phyloP scores from a whole-genome alignment of 2,113 vertebrate genomes.

The Saimiri boliviensis region DNA sequence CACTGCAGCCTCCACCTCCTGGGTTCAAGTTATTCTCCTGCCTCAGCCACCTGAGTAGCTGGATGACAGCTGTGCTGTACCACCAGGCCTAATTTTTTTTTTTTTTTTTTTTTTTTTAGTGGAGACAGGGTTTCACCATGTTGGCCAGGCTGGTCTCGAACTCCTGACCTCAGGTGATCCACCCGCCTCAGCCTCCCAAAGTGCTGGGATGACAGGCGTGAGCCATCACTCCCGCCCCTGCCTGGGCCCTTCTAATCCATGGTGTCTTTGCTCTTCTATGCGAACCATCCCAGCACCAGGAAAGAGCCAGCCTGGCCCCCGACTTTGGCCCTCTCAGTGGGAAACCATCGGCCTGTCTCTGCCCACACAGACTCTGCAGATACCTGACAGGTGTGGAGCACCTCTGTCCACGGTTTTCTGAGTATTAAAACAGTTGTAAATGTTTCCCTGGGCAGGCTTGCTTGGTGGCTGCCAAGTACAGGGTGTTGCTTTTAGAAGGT shows the following conservation, averaged over 20 bases:
- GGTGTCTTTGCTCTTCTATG: not conserved
- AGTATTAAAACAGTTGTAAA: not conserved
- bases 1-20: not conserved
- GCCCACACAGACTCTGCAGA: too few species aligned
- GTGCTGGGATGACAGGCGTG: not conserved
- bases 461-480: not conserved
- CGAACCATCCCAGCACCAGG: too few species aligned
- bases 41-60: not conserved
- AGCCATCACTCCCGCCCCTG: not conserved
- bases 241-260: rapidly evolving
- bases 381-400: rapidly evolving
- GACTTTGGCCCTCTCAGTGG: rapidly evolving
- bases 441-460: rapidly evolving
- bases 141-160: not conserved
- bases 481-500: conserved; percentile 4
- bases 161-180: not conserved
- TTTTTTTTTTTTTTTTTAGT: not conserved
- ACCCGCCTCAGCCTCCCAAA: not conserved
- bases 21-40: not conserved
- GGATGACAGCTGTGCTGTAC: not conserved
- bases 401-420: not conserved
- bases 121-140: not conserved
- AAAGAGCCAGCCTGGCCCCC: too few species aligned
- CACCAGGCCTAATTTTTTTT: not conserved
- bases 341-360: not conserved